Evolutionary conservation across 2,888 invertebrate genomes (phyloP), one percentile per base, ranked within the genome.

Genomic region (Machimus atricapillus): DNA sequence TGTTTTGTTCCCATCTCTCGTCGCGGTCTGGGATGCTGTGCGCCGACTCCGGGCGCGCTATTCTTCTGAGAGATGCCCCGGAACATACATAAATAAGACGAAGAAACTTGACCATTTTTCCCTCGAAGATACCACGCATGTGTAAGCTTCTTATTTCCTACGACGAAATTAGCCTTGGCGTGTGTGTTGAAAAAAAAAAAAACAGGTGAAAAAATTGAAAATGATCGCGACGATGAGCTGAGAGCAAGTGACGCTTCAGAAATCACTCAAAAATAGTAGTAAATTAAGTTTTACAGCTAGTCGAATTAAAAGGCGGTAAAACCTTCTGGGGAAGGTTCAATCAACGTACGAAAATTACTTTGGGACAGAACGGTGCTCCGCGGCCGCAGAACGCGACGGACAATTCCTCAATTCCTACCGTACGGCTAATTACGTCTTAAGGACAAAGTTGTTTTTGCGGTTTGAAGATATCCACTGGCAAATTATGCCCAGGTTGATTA

Each of bases 181-280:
- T 46, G 46, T 43, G 43, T n/a, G 19, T 12, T 81, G 43, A 52
- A 40, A 16, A 76, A n/a, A 12, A 52, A 40, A 16, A 76, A n/a
- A 12, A 4, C 5, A 78, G 43, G 78, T 19, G 40, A 81, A 81
- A 81, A 81, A 81, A 81, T 31, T 81, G 14, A 34, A 81, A 52
- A 81, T 81, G 81, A 52, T 31, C 81, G 43, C 34, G 78, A 27
- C 78, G 23, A 19, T 52, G 19, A 40, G 43, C 19, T 77, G 16
- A 66, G 81, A 52, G 8, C 27, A 23, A 31, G 81, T 43, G 27
- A 27, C 31, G 81, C 14, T 56, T 52, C 81, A 52, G 52, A 81
- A 81, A 81, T 81, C 81, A 56, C 56, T 81, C 81, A 81, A 56
- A 81, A 81, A 56, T 81, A n/a, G 56, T 56, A 56, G 81, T 81